phyloP scores from a whole-genome alignment of 2,888 invertebrate genomes.

The Myathropa florea region DNA sequence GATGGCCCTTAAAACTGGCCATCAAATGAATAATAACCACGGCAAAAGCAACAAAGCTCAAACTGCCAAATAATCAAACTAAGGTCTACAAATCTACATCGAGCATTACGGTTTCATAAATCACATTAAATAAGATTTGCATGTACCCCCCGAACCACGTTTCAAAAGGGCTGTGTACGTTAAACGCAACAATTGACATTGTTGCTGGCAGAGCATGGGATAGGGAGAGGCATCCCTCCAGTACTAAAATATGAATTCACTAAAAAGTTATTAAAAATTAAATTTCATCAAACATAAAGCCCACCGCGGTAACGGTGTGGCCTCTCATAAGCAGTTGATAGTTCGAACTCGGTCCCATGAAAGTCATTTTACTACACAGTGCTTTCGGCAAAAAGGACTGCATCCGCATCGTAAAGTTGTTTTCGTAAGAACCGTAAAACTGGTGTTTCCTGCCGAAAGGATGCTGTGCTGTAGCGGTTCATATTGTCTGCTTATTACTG shows the following conservation, averaged over 20 bases:
- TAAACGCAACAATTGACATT: constrained; percentile 42
- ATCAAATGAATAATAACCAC: neutral
- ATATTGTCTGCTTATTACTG: constrained; percentile 62
- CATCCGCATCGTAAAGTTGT: constrained; percentile 62
- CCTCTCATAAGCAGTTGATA: constrained; percentile 43
- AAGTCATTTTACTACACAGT: neutral
- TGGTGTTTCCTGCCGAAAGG: constrained; percentile 55
- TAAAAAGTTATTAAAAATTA: constrained; percentile 69
- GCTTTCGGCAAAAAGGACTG: constrained; percentile 20
- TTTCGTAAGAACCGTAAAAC: constrained; percentile 64
- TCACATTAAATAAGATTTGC: constrained; percentile 17
- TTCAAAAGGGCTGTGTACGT: neutral
- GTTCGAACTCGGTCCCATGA: constrained; percentile 30
- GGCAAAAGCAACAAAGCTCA: neutral
- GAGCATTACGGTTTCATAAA: constrained; percentile 9
- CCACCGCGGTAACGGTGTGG: neutral
- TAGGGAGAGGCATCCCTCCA: neutral
- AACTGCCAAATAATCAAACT: constrained; percentile 22
- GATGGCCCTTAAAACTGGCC: neutral
- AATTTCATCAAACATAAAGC: constrained; percentile 69
- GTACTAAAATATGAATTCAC: constrained; percentile 31
- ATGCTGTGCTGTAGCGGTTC: constrained; percentile 32
- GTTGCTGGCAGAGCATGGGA: constrained; percentile 6
- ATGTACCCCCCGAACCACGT: constrained; percentile 1
- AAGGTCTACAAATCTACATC: constrained; percentile 16